Percentiles rank a stretch among this genome's conserved stretches.
phyloP scores from a whole-genome alignment of 2,797 vertebrate genomes.

The Okamejei kenojei region DNA sequence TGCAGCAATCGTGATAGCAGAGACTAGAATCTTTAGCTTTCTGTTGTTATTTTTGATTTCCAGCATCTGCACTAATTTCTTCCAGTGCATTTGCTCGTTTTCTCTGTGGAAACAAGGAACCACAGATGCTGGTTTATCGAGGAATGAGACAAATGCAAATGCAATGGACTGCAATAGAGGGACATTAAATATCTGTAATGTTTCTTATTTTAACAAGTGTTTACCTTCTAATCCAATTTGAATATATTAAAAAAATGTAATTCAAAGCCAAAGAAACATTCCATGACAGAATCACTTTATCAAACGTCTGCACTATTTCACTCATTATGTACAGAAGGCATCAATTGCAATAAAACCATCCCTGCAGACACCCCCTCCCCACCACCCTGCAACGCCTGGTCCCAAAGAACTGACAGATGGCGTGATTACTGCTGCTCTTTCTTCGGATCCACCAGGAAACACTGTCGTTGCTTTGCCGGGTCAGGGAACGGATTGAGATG shows the following conservation, averaged over 20 bases:
- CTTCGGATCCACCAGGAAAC: neutral
- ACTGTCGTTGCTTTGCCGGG: neutral
- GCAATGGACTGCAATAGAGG: neutral
- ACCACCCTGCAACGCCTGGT: neutral
- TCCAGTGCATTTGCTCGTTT: no score
- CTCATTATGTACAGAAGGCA: neutral
- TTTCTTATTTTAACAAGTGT: neutral
- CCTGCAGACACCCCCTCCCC: no score
- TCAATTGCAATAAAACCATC: neutral
- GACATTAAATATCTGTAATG: neutral
- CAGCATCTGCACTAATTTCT: no score
- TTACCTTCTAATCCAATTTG: neutral
- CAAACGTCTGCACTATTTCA: neutral
- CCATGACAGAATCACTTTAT: neutral
- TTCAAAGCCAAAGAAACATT: neutral
- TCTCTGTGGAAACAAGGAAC: no score
- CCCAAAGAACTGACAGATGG: neutral
- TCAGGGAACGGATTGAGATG: neutral
- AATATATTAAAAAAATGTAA: neutral
- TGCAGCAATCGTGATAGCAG: neutral
- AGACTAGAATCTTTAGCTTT: neutral
- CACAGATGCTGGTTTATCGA: no score
- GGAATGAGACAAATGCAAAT: no score
- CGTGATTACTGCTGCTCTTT: neutral
- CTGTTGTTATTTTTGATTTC: no score